These are phyloP conservation scores for Lepidurus apus DNA, from an alignment of 1,140 invertebrate genomes.

Conservation along the genomic window DNA sequence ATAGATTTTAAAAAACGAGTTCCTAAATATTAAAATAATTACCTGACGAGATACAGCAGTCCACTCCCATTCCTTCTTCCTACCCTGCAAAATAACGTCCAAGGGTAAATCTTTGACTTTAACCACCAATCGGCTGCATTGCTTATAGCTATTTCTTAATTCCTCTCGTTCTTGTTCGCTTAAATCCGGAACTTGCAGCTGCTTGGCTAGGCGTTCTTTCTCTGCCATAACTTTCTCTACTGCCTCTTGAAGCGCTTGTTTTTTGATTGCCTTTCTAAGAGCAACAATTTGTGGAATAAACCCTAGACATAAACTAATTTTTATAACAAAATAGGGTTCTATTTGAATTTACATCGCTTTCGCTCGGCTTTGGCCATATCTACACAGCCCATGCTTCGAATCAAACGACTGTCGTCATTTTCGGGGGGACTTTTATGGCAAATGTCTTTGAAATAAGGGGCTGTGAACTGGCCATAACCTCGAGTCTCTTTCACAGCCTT, in stretches of 20 bases:
- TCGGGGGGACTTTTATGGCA: neutral
- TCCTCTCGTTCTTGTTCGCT: neutral
- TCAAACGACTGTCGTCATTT: constrained; percentile 19
- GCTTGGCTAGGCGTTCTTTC: neutral
- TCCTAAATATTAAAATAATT: neutral
- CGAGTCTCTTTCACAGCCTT: neutral
- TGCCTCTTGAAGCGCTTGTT: neutral
- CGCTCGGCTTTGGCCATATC: constrained; percentile 25
- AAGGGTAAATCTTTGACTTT: neutral
- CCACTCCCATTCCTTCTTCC: neutral
- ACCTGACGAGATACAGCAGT: constrained; percentile 8
- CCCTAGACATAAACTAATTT: neutral
- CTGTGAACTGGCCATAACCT: constrained; percentile 11
- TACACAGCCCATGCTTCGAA: neutral
- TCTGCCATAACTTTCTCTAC: constrained; percentile 5
- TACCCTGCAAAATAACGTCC: neutral
- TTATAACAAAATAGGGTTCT: too few relatives aligned
- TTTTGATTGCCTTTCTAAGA: neutral
- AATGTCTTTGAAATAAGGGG: constrained; percentile 32
- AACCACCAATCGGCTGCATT: neutral
- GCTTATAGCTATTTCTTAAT: neutral
- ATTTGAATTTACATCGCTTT: constrained; percentile 20
- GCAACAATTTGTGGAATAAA: constrained; percentile 1
- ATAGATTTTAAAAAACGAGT: neutral
- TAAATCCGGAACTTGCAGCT: neutral